Evolutionary conservation across 2,113 vertebrate genomes (phyloP).

Genomic region (Chlorodrepanis virens): DNA sequence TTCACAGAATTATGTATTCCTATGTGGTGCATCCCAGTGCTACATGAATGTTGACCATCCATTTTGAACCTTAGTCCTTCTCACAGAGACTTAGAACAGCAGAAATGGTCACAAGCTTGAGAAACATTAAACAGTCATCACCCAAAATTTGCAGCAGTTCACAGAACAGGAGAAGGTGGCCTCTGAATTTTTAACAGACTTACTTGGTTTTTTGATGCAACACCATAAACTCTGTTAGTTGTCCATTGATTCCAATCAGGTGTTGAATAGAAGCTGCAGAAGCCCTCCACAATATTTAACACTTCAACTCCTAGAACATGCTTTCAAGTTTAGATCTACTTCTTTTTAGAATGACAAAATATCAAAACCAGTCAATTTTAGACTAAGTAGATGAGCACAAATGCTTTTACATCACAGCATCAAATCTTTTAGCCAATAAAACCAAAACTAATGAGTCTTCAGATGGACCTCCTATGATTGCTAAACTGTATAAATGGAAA

Average conservation of each 20-base stretch:
- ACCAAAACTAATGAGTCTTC: not conserved
- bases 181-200: not conserved
- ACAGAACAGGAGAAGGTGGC: not conserved
- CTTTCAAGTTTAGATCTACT: not conserved
- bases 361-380: not conserved
- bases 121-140: not conserved
- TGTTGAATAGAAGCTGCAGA: not conserved
- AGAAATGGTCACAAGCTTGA: not conserved
- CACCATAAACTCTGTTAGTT: not conserved
- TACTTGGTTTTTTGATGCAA: not conserved
- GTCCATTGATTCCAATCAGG: not conserved
- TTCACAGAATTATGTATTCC: not conserved
- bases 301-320: not conserved
- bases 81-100: not conserved
- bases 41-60: rapidly evolving
- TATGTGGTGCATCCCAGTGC: not conserved
- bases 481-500: not conserved
- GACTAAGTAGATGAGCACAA: not conserved
- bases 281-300: not conserved
- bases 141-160: not conserved
- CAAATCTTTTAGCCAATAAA: not conserved
- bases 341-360: not conserved
- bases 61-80: not conserved
- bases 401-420: not conserved
- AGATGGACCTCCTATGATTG: not conserved